Conservation (phyloP, 2,113 vertebrate genomes). For the Takifugu bimaculatus region DNA sequence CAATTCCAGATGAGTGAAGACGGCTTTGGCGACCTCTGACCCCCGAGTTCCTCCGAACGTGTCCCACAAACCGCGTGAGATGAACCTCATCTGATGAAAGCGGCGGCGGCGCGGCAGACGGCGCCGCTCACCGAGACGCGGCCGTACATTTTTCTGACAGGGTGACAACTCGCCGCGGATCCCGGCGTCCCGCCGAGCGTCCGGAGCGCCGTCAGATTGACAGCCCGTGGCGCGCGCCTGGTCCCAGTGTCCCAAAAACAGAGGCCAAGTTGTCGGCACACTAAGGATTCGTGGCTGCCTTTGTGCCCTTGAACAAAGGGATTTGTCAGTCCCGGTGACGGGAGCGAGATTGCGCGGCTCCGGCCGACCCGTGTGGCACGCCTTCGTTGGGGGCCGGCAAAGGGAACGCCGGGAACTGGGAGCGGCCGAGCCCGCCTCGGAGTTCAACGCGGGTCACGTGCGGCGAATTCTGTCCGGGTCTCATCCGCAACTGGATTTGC, state of each 20-base stretch:
- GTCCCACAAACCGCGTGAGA: conserved; percentile 24
- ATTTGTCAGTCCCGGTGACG: conserved; percentile 56
- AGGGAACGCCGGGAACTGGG: conserved; percentile 6
- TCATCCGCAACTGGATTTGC: background rate
- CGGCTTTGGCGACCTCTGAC: conserved; percentile 23
- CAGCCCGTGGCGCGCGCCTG: conserved; percentile 41
- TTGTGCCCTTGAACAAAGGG: conserved; percentile 21
- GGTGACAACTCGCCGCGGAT: conserved; percentile 55
- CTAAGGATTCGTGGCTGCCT: conserved; percentile 31
- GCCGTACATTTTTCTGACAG: conserved; percentile 55
- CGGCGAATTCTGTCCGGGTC: conserved; percentile 18
- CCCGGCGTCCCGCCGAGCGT: conserved; percentile 25
- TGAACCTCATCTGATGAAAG: conserved; percentile 57
- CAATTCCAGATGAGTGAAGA: conserved; percentile 14
- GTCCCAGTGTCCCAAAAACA: conserved; percentile 22
- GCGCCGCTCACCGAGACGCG: conserved; percentile 24
- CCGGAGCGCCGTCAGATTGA: conserved; percentile 54
- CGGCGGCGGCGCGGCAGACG: conserved; percentile 19
- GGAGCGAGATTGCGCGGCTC: conserved; percentile 30
- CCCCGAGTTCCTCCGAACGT: conserved; percentile 18
- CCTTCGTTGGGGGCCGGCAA: conserved; percentile 25
- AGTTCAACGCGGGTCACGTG: conserved; percentile 32
- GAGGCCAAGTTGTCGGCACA: conserved; percentile 43
- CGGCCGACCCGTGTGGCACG: conserved; percentile 18
- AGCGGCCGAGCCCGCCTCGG: conserved; percentile 19